Base-by-base conservation (phyloP, 2,888 invertebrate genomes). In the Lutraria lutraria region DNA sequence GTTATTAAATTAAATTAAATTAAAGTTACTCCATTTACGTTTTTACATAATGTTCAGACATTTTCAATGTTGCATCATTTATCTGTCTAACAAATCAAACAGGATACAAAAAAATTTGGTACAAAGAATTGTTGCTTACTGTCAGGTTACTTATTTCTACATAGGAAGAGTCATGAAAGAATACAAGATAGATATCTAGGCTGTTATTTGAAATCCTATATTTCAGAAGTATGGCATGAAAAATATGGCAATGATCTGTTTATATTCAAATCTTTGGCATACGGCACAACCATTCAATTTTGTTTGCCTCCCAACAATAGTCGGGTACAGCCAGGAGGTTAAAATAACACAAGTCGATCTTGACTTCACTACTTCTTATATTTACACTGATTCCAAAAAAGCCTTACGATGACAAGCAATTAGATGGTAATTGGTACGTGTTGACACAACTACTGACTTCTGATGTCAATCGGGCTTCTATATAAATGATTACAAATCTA, bases 371-470 rank as follows among this genome's bases (percentile, higher is more conserved):
- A 80, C 80, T 85, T 56, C 60, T 31, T 10, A 60, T 85, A 80
- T 85, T 85, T 85, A 85, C 85, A 80, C 80, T 76, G 60, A 79
- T 56, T 85, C 81, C 53, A 54, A 54, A 86, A 87, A 87, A 81
- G 72, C 56, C 72, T 34, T 29, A 34, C 82, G 34, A 72, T 31
- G 82, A 56, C 54, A 83, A 68, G 72, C 82, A 87, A 87, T 87
- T 87, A 87, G 81, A 68, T 21, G 29, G 63, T 87, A 87, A 87
- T 82, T 87, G 76, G 82, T 76, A 82, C 82, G 52, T 83, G 81
- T 87, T 87, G 87, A 87, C 81, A 87, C 82, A 82, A 25, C 29
- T 31, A 34, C 82, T 87, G 87, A 87, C 87, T 87, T 81, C n/a
- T 82, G 87, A 87, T 82, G 54, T 82, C 82, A 76, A 87, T 87